phyloP scores from a whole-genome alignment of 1,140 invertebrate genomes.

The Ceratina australensis region DNA sequence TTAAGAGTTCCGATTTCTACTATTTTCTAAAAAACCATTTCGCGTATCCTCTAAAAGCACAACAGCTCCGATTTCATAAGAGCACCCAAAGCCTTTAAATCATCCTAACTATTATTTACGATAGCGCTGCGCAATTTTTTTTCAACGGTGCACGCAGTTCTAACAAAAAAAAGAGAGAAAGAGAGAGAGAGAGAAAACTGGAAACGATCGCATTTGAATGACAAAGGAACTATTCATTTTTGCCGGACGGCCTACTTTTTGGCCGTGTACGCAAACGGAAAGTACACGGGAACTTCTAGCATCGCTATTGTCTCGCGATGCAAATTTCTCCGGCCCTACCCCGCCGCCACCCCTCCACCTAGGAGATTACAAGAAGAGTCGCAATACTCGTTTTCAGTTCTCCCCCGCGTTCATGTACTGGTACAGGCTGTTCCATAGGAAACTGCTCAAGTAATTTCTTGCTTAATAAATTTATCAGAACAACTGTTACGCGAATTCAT shows the following conservation, averaged over 20 bases:
- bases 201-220: slow-evolving; percentile 48
- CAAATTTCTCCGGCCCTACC: slow-evolving; percentile 18
- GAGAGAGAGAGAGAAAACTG: not conserved
- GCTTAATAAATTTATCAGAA: too few relatives aligned
- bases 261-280: slow-evolving; percentile 41
- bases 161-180: not conserved
- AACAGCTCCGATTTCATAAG: too few relatives aligned
- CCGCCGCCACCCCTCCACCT: not conserved
- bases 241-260: slow-evolving; percentile 46
- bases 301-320: slow-evolving; percentile 46
- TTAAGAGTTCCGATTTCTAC: not conserved
- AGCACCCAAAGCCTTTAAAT: too few relatives aligned
- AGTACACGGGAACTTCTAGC: slow-evolving; percentile 48
- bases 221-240: slow-evolving; percentile 47
- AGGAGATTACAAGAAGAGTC: slow-evolving; percentile 47
- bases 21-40: not conserved
- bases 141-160: not conserved
- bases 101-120: too few relatives aligned
- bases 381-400: slow-evolving; percentile 24
- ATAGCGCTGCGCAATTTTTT: slow-evolving; percentile 1
- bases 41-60: too few relatives aligned
- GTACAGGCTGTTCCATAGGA: not conserved
- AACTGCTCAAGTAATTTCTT: too few relatives aligned
- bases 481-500: too few relatives aligned
- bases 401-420: too few relatives aligned